Conservation (phyloP, 2,888 invertebrate genomes). For the Nebria salina region DNA sequence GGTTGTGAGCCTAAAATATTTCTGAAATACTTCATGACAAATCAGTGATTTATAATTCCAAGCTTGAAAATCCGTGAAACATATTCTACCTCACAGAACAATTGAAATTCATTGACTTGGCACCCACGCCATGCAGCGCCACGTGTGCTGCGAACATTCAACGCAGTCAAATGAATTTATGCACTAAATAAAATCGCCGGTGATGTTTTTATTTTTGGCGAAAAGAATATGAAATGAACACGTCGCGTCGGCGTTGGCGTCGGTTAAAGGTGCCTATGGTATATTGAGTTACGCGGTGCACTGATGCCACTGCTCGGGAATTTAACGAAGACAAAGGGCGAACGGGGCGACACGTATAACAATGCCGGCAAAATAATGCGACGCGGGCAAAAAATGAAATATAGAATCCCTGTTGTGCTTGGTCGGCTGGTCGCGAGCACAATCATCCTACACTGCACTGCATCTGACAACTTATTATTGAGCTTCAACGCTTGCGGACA, state of each 20-base stretch:
- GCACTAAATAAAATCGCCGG: not conserved
- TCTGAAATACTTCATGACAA: not conserved
- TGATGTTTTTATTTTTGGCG: not conserved
- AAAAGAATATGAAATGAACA: not conserved
- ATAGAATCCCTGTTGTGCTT: conserved; percentile 47
- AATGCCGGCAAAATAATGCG: conserved; percentile 46
- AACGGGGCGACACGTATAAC: conserved; percentile 29
- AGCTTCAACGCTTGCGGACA: conserved; percentile 52
- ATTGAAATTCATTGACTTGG: too few relatives aligned
- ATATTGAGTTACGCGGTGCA: not conserved
- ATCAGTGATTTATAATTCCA: not conserved
- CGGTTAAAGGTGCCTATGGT: not conserved
- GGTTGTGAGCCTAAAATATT: too few relatives aligned
- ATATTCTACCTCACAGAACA: not conserved
- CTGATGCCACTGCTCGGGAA: not conserved
- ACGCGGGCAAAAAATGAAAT: conserved; percentile 46
- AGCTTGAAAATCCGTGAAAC: not conserved
- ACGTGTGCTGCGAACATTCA: not conserved
- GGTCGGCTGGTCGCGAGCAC: conserved; percentile 38
- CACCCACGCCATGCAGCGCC: too few relatives aligned
- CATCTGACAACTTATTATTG: conserved; percentile 56
- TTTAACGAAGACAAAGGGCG: conserved; percentile 42
- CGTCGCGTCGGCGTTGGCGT: too few relatives aligned
- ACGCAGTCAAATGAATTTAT: conserved; percentile 5
- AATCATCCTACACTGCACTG: conserved; percentile 49